Base-by-base conservation (phyloP, 2,113 vertebrate species). In the Brachionichthys hirsutus region DNA sequence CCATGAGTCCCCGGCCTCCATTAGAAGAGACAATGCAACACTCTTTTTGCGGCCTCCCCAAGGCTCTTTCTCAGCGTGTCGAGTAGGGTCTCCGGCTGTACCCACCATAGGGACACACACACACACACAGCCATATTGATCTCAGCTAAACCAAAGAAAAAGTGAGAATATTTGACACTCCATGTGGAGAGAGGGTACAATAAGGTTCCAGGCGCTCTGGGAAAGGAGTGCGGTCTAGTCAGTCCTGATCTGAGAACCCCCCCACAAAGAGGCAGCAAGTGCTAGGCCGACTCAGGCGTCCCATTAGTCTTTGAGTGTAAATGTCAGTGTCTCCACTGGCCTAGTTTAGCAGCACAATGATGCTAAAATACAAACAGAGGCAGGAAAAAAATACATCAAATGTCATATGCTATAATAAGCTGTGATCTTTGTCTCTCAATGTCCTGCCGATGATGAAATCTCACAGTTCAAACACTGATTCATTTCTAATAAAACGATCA, bases 281-380 rank as follows among this genome's bases (percentile, higher is more conserved):
- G 16, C 73, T 71, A 59, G 70, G 70, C 74, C 69, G 76, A 84
- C 66, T 75, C 84, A 67, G 81, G 88, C 84, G 90, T 89, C 74
- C 77, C 73, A 89, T 90, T 92, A 92, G 89, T 87, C 90, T 92
- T 91, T 91, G 85, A 88, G 83, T 89, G 63, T 77, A 89, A 91
- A 92, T 91, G 89, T 91, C 90, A 91, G 69, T 56, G 72, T 85
- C 75, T 86, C 73, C 61, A 75, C 71, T 80, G 86, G 76, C 77
- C 82, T 80, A 86, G 73, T 86, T 89, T 85, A 88, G 75, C 73
- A 74, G 79, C 74, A 82, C 48, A 38, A 46, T 42, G 18, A 59
- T n/a, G 47, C 68, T 62, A 80, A 75, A 69, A 75, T 41, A 75
- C 45, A 68, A 85, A 82, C 43, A 80, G 49, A 75, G 62, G 71